Percentiles rank a stretch among this genome's conserved stretches.
phyloP scores from a whole-genome alignment of 1,140 invertebrate species.

The Drosophila lini region DNA sequence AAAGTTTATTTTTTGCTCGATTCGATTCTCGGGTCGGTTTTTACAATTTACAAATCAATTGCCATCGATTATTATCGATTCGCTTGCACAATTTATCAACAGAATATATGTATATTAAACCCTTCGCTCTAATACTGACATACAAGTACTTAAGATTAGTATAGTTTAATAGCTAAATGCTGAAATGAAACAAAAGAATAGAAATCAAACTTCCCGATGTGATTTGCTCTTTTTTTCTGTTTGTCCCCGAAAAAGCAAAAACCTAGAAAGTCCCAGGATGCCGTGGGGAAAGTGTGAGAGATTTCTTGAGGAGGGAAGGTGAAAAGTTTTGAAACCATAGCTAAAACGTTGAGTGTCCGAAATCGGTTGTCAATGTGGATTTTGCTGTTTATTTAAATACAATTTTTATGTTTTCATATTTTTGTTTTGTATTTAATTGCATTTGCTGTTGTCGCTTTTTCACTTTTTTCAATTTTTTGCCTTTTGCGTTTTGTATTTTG shows the following conservation, averaged over 20 bases:
- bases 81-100: slow-evolving; percentile 44
- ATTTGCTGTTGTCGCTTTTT: slow-evolving; percentile 68
- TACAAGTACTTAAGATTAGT: slow-evolving; percentile 65
- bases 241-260: slow-evolving; percentile 10
- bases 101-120: slow-evolving; percentile 30
- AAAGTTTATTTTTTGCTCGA: slow-evolving; percentile 57
- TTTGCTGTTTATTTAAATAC: slow-evolving; percentile 52
- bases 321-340: slow-evolving; percentile 70
- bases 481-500: slow-evolving; percentile 51
- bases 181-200: slow-evolving; percentile 61
- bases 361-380: slow-evolving; percentile 22
- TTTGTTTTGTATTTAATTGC: slow-evolving; percentile 83
- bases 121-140: slow-evolving; percentile 69
- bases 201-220: slow-evolving; percentile 72
- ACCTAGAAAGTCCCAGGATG: slow-evolving; percentile 10
- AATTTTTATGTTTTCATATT: slow-evolving; percentile 61
- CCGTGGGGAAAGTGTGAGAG: slow-evolving; percentile 10
- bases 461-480: slow-evolving; percentile 48
- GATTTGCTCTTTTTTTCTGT: neutral
- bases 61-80: slow-evolving; percentile 40
- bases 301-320: neutral
- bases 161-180: slow-evolving; percentile 57
- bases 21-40: slow-evolving; percentile 44
- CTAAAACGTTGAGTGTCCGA: slow-evolving; percentile 47
- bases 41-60: slow-evolving; percentile 78